A percentile compares a stretch with the other conserved stretches of the same genome.
Conservation (phyloP, 2,113 vertebrate genomes). For the Arenaria interpres region DNA sequence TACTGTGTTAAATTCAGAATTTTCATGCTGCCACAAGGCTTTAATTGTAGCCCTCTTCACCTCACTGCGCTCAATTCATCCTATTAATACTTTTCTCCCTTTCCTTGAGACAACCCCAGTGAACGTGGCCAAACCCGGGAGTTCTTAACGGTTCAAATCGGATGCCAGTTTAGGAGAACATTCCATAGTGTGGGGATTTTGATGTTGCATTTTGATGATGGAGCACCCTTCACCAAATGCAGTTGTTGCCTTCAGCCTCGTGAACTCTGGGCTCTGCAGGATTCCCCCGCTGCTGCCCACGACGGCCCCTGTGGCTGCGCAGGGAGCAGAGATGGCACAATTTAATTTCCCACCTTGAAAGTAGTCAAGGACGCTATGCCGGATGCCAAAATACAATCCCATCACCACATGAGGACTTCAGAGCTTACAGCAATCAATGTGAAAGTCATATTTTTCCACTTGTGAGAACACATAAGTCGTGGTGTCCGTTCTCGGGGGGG, state of each 20-base stretch:
- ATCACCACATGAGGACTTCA: background rate
- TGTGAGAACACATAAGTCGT: background rate
- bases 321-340: background rate
- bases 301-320: fast-evolving
- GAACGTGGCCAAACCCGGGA: background rate
- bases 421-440: background rate
- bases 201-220: background rate
- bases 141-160: background rate
- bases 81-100: background rate
- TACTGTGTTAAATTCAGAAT: constrained; percentile 29
- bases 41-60: background rate
- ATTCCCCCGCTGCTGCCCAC: background rate
- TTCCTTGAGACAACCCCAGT: background rate
- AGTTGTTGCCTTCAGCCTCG: background rate
- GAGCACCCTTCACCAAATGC: background rate
- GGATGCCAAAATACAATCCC: background rate
- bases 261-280: background rate
- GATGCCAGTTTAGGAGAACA: background rate
- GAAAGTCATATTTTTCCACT: background rate
- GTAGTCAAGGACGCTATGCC: background rate
- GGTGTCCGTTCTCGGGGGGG: background rate
- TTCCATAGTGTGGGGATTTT: background rate
- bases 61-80: background rate
- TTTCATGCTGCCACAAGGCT: constrained; percentile 1
- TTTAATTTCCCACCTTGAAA: background rate